These are phyloP conservation scores for Lophotriccus pileatus DNA, from an alignment of 2,797 vertebrate genomes.

Conservation along the genomic window DNA sequence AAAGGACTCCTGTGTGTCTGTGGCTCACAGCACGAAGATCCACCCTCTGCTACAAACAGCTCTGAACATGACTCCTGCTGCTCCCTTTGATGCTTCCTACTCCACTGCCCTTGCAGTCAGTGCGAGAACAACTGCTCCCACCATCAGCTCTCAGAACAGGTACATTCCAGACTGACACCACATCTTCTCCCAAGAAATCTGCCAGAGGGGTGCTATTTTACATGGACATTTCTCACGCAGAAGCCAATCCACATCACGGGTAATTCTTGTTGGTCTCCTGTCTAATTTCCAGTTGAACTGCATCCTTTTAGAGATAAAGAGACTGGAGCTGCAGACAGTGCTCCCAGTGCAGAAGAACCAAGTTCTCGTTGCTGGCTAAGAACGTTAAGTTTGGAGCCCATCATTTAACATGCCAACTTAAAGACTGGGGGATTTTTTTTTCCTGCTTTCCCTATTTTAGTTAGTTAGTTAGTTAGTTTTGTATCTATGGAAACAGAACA, in stretches of 20 bases:
- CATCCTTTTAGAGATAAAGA: not conserved
- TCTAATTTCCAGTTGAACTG: not conserved
- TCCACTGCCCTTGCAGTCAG: not conserved
- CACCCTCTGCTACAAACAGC: not conserved
- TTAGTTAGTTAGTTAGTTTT: too few species aligned
- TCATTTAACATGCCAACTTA: not conserved
- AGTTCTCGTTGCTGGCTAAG: not conserved
- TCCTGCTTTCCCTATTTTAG: accelerated
- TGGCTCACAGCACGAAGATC: not conserved
- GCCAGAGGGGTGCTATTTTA: not conserved
- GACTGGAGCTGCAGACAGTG: not conserved
- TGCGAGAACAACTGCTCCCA: not conserved
- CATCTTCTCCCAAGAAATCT: not conserved
- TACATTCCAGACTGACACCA: not conserved
- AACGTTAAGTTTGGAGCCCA: not conserved
- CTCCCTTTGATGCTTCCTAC: not conserved
- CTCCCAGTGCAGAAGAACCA: not conserved
- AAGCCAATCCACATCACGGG: not conserved
- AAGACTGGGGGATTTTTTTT: not conserved
- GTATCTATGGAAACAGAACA: not conserved
- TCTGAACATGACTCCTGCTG: not conserved
- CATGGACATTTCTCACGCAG: not conserved
- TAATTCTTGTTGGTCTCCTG: not conserved
- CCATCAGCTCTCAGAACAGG: not conserved
- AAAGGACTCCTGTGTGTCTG: not conserved